phyloP scores from a whole-genome alignment of 2,113 vertebrate species.

The Ceuthmochares aereus region DNA sequence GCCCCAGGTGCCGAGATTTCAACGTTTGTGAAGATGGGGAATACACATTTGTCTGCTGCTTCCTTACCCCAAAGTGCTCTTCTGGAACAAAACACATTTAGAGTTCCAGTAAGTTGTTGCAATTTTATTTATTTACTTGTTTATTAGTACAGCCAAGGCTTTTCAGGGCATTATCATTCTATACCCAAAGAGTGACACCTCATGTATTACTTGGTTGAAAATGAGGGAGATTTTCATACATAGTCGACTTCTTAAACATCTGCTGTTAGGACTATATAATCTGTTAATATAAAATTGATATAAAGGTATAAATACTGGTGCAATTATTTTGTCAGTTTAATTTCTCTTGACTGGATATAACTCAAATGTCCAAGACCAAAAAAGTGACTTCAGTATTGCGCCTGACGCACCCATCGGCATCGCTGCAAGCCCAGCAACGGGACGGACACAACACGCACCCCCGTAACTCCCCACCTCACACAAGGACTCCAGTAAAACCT shows the following conservation, averaged over 20 bases:
- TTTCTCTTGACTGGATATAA: background rate
- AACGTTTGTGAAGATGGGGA: background rate
- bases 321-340: background rate
- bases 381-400: background rate
- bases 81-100: background rate
- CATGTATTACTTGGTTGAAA: background rate
- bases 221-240: background rate
- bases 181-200: background rate
- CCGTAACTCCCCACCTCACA: accelerated
- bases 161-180: background rate
- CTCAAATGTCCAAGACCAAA: background rate
- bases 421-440: accelerated
- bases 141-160: background rate
- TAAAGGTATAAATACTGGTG: background rate
- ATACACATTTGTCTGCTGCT: background rate
- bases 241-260: background rate
- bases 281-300: background rate
- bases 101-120: background rate
- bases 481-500: background rate
- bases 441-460: accelerated
- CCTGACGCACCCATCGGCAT: accelerated
- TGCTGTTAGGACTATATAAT: background rate
- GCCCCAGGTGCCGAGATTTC: background rate
- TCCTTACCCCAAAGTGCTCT: background rate
- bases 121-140: background rate